Percentiles rank a stretch among this genome's conserved stretches.
These are phyloP conservation scores for Aleiodes sp. DNA, from an alignment of 1,140 invertebrate species.

Conservation along the genomic window DNA sequence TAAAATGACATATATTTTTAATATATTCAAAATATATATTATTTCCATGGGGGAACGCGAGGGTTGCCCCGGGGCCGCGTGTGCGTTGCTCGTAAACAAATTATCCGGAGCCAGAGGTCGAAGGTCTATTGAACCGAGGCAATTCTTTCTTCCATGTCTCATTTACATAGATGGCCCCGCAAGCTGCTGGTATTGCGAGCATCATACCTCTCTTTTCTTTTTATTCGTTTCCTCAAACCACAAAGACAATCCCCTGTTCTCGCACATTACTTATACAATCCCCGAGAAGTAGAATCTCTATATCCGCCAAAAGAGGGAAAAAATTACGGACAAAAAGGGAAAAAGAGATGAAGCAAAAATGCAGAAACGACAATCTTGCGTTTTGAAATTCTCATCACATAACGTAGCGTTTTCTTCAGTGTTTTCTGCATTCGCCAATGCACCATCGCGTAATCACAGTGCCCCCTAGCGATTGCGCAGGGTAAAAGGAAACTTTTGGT, in stretches of 20 bases:
- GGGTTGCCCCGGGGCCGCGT: conserved; percentile 54
- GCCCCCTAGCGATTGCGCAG: conserved; percentile 54
- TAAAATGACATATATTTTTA: too few species aligned
- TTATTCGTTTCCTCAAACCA: not conserved
- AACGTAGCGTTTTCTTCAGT: conserved; percentile 19
- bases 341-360: not conserved
- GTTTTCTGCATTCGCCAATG: conserved; percentile 12
- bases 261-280: too few species aligned
- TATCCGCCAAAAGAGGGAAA: too few species aligned
- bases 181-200: conserved; percentile 49
- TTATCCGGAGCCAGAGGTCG: conserved; percentile 66
- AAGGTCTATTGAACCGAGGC: conserved; percentile 67
- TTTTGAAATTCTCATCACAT: conserved; percentile 49
- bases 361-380: conserved; percentile 9
- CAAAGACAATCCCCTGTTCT: not conserved
- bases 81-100: conserved; percentile 66
- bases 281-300: too few species aligned
- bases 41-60: too few species aligned
- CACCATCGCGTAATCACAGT: conserved; percentile 59
- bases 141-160: conserved; percentile 58
- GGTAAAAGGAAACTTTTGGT: conserved; percentile 17
- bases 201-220: conserved; percentile 20
- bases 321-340: not conserved
- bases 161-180: conserved; percentile 62
- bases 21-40: too few species aligned